A percentile compares a stretch with the other conserved stretches of the same genome.
Conservation (phyloP, 1,140 invertebrate species). For the Panulirus ornatus region DNA sequence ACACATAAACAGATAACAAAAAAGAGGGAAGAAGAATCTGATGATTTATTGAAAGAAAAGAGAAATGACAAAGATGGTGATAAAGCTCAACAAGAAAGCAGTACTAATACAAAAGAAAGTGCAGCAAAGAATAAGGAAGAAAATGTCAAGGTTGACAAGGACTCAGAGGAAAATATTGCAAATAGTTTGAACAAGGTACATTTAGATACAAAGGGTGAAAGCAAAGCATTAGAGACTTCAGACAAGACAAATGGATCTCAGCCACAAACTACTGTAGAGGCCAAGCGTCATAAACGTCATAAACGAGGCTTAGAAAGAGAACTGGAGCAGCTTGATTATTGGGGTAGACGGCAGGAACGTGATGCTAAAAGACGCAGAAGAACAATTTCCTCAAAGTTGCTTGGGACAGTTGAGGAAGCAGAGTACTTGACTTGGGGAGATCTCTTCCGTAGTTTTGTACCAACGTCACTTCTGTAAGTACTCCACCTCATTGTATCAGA, state of each 20-base stretch:
- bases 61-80: constrained; percentile 9
- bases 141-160: constrained; percentile 1
- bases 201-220: background rate
- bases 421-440: constrained; percentile 70
- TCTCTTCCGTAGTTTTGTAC: constrained; percentile 69
- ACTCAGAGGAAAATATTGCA: background rate
- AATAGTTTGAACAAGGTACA: background rate
- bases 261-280: constrained; percentile 3
- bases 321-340: constrained; percentile 74
- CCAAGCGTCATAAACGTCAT: constrained; percentile 37
- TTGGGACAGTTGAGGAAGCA: constrained; percentile 61
- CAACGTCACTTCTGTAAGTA: constrained; percentile 66
- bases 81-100: background rate
- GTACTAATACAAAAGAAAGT: background rate
- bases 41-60: background rate
- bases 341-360: constrained; percentile 68
- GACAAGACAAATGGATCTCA: background rate
- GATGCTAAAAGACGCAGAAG: constrained; percentile 71
- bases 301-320: constrained; percentile 74
- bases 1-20: background rate
- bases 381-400: constrained; percentile 63
- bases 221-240: background rate
- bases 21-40: background rate
- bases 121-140: background rate
- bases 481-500: too few relatives aligned